A percentile compares a stretch with the other conserved stretches of the same genome.
phyloP scores from a whole-genome alignment of 2,797 vertebrate species.

The Premnoplex brunnescens region DNA sequence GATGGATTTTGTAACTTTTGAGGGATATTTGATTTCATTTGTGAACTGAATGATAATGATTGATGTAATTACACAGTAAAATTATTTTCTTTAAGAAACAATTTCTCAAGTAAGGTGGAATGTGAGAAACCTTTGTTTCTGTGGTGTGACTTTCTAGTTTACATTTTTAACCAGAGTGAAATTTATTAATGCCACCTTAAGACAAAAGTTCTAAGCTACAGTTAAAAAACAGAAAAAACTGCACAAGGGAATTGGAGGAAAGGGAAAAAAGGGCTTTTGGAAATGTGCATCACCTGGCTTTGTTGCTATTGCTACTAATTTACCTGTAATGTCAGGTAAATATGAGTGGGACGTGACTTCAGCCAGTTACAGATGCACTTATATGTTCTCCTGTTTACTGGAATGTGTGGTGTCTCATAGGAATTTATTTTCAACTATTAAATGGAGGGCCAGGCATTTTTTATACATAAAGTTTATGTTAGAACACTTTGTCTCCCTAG shows the following conservation, averaged over 20 bases:
- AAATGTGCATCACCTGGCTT: background rate
- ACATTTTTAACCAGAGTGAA: background rate
- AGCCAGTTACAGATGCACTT: background rate
- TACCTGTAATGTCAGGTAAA: background rate
- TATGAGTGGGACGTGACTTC: background rate
- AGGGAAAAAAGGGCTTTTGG: background rate
- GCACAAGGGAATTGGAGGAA: background rate
- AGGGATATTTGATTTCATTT: background rate
- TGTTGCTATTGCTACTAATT: background rate
- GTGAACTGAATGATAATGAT: background rate
- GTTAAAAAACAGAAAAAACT: background rate
- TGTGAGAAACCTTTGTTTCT: background rate
- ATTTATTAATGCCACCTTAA: background rate
- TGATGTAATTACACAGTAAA: background rate
- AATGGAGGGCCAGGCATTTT: background rate
- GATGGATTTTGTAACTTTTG: background rate
- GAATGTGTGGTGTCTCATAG: background rate
- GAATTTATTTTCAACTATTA: background rate
- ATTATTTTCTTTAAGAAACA: rapidly evolving
- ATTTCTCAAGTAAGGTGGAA: background rate
- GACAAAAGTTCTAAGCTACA: background rate
- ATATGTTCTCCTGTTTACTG: background rate
- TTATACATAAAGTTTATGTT: background rate
- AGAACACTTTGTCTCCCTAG: background rate
- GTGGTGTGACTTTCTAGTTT: background rate